Evolutionary conservation across 1,140 invertebrate genomes (phyloP).

Genomic region (Hylyphantes graminicola): DNA sequence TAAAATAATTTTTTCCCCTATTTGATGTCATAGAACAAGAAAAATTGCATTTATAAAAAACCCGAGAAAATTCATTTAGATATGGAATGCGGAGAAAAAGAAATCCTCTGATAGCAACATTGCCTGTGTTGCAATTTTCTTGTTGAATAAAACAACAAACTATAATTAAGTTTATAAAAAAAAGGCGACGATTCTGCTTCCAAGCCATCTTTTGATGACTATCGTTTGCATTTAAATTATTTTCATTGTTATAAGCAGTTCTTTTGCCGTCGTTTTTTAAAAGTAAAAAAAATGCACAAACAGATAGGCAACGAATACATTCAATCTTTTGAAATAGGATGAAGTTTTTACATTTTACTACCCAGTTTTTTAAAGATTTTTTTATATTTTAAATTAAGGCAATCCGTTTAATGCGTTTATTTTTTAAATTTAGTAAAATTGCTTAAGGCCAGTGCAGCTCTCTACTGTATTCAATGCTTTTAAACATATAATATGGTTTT

Average conservation of each 20-base stretch:
- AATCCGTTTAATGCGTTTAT: too few species aligned
- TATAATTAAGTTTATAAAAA: conserved; percentile 23
- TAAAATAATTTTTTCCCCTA: conserved; percentile 49
- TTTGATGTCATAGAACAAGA: neutral
- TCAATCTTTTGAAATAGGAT: conserved; percentile 10
- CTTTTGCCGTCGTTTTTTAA: conserved; percentile 11
- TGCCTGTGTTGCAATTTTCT: neutral
- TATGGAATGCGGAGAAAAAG: conserved; percentile 32
- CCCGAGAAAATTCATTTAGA: conserved; percentile 32
- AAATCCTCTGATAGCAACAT: conserved; percentile 39
- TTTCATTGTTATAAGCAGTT: conserved; percentile 35
- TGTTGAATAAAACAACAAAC: conserved; percentile 45
- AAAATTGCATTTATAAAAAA: conserved; percentile 15
- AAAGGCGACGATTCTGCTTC: conserved; percentile 14
- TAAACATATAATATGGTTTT: too few species aligned
- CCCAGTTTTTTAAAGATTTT: neutral
- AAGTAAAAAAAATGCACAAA: neutral
- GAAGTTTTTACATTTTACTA: conserved; percentile 3
- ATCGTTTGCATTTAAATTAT: conserved; percentile 59
- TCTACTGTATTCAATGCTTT: too few species aligned
- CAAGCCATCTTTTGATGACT: conserved; percentile 41
- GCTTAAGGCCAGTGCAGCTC: too few species aligned
- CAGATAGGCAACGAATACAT: neutral
- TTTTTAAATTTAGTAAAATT: too few species aligned
- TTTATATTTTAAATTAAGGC: neutral